Evolutionary conservation across 2,113 vertebrate genomes (phyloP).

Genomic region (Dendrocopos noguchii): DNA sequence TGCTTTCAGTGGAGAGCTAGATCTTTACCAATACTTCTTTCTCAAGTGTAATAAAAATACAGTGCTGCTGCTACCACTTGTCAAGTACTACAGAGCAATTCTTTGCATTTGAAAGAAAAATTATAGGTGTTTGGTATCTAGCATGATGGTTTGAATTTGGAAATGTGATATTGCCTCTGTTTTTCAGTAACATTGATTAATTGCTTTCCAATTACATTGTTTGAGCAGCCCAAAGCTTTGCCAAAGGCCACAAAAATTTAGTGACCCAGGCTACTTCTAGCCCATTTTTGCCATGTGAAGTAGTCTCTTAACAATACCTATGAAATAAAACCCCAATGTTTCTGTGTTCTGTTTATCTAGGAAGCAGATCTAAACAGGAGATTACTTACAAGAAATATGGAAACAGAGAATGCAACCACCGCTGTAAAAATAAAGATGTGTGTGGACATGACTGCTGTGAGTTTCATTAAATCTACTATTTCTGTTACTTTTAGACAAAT

Average conservation of each 20-base stretch:
- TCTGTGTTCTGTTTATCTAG: constrained; percentile 53
- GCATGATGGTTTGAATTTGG: not conserved
- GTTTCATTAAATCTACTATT: constrained; percentile 68
- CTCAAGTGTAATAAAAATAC: not conserved
- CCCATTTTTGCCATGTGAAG: not conserved
- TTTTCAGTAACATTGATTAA: not conserved
- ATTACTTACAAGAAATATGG: constrained; percentile 61
- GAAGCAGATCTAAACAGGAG: constrained; percentile 46
- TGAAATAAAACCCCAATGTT: not conserved
- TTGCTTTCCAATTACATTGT: not conserved
- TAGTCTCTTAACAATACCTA: not conserved
- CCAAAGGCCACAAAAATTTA: not conserved
- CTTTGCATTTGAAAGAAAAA: not conserved
- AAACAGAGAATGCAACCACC: constrained; percentile 91
- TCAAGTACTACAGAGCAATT: not conserved
- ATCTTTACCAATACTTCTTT: not conserved
- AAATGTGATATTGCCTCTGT: not conserved
- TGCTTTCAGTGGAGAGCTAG: not conserved
- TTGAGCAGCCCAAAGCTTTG: not conserved
- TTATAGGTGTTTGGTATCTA: not conserved
- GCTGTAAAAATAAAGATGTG: constrained; percentile 91
- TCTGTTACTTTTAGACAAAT: not conserved
- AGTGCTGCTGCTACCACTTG: not conserved
- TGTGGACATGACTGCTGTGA: constrained; percentile 97
- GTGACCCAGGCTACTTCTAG: not conserved